Conservation (phyloP, 2,113 vertebrate genomes). For the Ceyx melanurus region DNA sequence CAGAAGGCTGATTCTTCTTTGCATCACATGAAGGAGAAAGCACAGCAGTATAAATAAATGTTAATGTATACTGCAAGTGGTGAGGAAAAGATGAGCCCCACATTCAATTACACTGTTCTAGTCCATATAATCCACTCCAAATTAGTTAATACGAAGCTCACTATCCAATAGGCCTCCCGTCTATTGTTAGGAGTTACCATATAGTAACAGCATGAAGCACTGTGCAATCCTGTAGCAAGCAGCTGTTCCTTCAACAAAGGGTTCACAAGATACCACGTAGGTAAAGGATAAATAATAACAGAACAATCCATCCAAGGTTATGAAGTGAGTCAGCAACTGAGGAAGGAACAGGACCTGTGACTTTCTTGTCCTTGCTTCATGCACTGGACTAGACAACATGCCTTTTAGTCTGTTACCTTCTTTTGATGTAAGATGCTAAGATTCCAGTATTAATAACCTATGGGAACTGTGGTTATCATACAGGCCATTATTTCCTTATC, state of each 20-base stretch:
- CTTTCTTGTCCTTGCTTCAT: background rate
- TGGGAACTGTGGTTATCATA: too few relatives aligned
- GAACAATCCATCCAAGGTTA: background rate
- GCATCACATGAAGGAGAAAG: background rate
- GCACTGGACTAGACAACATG: background rate
- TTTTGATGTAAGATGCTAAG: background rate
- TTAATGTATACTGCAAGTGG: background rate
- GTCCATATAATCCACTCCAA: slow-evolving; percentile 35
- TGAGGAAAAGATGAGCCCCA: background rate
- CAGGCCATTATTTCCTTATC: background rate
- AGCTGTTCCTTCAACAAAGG: slow-evolving; percentile 2
- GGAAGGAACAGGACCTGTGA: background rate
- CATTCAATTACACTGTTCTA: slow-evolving; percentile 12
- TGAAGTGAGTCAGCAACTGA: background rate
- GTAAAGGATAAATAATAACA: background rate
- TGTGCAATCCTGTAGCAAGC: background rate
- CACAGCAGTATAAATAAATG: background rate
- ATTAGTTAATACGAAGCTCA: background rate
- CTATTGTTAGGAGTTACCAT: background rate
- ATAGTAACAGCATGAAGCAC: background rate
- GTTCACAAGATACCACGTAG: background rate
- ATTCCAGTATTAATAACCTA: background rate
- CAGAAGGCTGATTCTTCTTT: background rate
- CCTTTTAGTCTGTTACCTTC: background rate
- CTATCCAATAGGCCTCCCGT: background rate